Evolutionary conservation across 2,888 invertebrate genomes (phyloP), one percentile per base, ranked within the genome.

Genomic region (Idaea straminata): DNA sequence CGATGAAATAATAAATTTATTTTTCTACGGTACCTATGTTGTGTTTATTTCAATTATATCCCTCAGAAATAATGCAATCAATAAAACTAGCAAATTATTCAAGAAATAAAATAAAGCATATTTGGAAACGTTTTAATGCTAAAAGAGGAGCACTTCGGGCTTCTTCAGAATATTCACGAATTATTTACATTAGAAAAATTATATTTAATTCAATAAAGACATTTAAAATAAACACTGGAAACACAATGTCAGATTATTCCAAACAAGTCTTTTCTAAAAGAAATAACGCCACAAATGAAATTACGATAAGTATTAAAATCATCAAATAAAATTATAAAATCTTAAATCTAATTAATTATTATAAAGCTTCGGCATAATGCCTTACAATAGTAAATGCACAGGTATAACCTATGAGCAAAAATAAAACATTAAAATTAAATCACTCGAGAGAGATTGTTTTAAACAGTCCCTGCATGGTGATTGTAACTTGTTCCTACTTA

Each of bases 401-500:
- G 59, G 34, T 34, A 34, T 25, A 16, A 59, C 59, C 34, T 16
- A 34, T 25, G 58, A 58, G 59, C 10, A 47, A 47, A 7, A 47
- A 7, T 47, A 47, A 47, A 47, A 47, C 7, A 47, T 7, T 47
- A 58, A 66, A 65, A 65, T 57, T 59, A 65, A 47, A 47, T 47
- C 47, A 47, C 47, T 47, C 13, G 47, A 3, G 59, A 34, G 59
- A 34, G 34, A 25, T 25, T 59, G 59, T 59, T 59, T 34, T 34
- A 34, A 59, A 59, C 59, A 59, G 7, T 34, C 59, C 59, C 34
- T 59, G 7, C 34, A 59, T 63, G 61, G 47, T 35, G 35, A 63
- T 63, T 62, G 60, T 62, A 25, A 65, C 62, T 62, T 62, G 60
- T 62, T 66, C 57, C 66, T 70, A 67, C 66, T 65, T 68, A 68